Conservation (phyloP, 2,797 vertebrate genomes). For the Gambelia wislizenii region DNA sequence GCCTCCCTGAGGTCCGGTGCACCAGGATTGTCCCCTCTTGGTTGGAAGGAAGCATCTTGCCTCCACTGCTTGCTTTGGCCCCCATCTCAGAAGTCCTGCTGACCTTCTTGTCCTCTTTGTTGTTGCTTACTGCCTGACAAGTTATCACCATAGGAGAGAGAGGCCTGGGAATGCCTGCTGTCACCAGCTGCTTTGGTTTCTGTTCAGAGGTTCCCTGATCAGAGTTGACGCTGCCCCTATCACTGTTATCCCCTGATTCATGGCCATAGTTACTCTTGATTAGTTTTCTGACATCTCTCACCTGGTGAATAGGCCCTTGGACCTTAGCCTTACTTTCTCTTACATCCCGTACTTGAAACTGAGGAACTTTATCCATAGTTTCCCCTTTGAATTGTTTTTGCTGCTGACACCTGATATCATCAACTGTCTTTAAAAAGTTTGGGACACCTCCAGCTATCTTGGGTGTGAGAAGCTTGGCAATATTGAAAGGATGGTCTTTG, state of each 20-base stretch:
- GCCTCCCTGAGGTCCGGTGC: slow-evolving; percentile 79
- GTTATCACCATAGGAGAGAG: slow-evolving; percentile 91
- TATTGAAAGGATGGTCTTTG: slow-evolving; percentile 86
- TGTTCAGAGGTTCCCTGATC: slow-evolving; percentile 80
- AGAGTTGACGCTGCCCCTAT: slow-evolving; percentile 75
- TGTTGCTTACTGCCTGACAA: slow-evolving; percentile 89
- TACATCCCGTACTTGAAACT: slow-evolving; percentile 91
- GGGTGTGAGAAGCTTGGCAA: slow-evolving; percentile 92
- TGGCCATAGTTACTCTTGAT: slow-evolving; percentile 92
- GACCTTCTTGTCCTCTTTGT: slow-evolving; percentile 71
- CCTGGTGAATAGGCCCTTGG: slow-evolving; percentile 92
- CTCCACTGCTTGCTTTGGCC: slow-evolving; percentile 38
- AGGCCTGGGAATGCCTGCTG: slow-evolving; percentile 73
- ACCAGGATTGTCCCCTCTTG: slow-evolving; percentile 79
- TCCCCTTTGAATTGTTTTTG: slow-evolving; percentile 82
- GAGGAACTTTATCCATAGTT: slow-evolving; percentile 86
- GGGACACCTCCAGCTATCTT: slow-evolving; percentile 81
- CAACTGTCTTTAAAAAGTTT: slow-evolving; percentile 75
- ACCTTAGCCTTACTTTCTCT: slow-evolving; percentile 88
- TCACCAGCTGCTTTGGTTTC: slow-evolving; percentile 76
- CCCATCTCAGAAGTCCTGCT: slow-evolving; percentile 54
- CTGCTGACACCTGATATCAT: slow-evolving; percentile 74
- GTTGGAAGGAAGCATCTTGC: slow-evolving; percentile 65
- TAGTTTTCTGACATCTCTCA: slow-evolving; percentile 94
- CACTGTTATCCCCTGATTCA: slow-evolving; percentile 86